These are phyloP conservation scores for Cryptoprocta ferox DNA, from an alignment of 2,797 vertebrate genomes.

Conservation along the genomic window DNA sequence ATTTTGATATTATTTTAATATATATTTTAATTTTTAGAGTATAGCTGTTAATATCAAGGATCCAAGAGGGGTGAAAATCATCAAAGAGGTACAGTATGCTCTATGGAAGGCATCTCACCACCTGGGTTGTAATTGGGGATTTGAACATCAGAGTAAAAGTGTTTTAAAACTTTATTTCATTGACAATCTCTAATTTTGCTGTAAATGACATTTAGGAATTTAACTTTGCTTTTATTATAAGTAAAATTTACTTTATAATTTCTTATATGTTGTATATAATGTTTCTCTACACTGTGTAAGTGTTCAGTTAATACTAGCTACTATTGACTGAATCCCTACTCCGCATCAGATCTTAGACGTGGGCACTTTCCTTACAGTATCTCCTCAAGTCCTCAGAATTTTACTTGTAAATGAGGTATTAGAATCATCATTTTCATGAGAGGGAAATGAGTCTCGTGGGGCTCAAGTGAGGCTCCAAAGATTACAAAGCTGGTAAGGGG, in stretches of 20 bases:
- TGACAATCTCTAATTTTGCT: not conserved
- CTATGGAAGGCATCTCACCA: not conserved
- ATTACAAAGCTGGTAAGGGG: not conserved
- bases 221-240: slow-evolving; percentile 27
- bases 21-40: slow-evolving; percentile 87
- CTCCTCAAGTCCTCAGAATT: not conserved
- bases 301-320: not conserved
- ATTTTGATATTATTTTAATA: slow-evolving; percentile 45
- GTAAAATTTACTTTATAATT: slow-evolving; percentile 38
- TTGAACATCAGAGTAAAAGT: slow-evolving; percentile 27
- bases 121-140: not conserved
- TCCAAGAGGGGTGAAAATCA: slow-evolving; percentile 88
- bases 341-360: not conserved
- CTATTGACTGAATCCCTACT: not conserved
- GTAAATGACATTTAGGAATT: slow-evolving; percentile 1
- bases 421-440: not conserved
- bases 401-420: not conserved
- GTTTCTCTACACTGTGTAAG: not conserved
- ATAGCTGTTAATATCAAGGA: slow-evolving; percentile 94
- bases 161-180: slow-evolving; percentile 52
- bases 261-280: not conserved
- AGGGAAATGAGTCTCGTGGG: not conserved
- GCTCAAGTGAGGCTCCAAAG: not conserved
- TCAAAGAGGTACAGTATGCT: slow-evolving; percentile 91
- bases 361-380: not conserved